A percentile compares a stretch with the other conserved stretches of the same genome.
Evolutionary conservation across 2,888 invertebrate species (phyloP).

Genomic region (Perdita meconis): DNA sequence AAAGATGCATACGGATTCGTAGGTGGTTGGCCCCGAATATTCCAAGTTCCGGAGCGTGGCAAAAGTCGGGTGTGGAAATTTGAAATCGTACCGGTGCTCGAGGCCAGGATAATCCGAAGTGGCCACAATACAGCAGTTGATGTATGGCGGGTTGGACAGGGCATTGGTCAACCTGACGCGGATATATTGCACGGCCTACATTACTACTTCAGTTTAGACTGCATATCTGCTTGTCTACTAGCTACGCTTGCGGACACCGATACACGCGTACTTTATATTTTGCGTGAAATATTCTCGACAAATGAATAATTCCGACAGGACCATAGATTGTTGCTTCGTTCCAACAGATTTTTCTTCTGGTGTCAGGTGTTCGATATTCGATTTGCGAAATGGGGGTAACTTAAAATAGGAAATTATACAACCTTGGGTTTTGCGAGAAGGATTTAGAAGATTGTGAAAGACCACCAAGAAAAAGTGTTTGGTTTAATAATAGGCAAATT

Average conservation of each 20-base stretch:
- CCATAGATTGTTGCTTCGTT: slow-evolving; percentile 31
- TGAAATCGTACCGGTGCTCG: slow-evolving; percentile 64
- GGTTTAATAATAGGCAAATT: background rate
- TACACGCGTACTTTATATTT: slow-evolving; percentile 34
- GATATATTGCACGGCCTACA: slow-evolving; percentile 75
- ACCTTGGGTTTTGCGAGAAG: too few species aligned
- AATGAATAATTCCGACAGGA: slow-evolving; percentile 41
- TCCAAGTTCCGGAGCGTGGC: slow-evolving; percentile 34
- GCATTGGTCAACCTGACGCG: slow-evolving; percentile 78
- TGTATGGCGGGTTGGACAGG: slow-evolving; percentile 75
- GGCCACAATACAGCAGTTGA: slow-evolving; percentile 76
- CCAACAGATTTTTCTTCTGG: background rate
- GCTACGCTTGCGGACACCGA: slow-evolving; percentile 36
- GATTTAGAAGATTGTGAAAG: too few species aligned
- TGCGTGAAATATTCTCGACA: slow-evolving; percentile 34
- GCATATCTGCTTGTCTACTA: slow-evolving; percentile 63
- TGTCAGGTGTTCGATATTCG: background rate
- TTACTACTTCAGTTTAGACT: slow-evolving; percentile 71
- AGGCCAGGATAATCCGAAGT: slow-evolving; percentile 76
- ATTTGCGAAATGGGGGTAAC: background rate
- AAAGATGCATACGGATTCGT: slow-evolving; percentile 21
- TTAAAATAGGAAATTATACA: too few species aligned
- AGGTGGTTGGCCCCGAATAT: slow-evolving; percentile 5
- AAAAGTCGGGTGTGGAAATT: slow-evolving; percentile 54
- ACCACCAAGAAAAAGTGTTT: too few species aligned